phyloP scores from a whole-genome alignment of 2,797 vertebrate species.

The Pangasius djambal region DNA sequence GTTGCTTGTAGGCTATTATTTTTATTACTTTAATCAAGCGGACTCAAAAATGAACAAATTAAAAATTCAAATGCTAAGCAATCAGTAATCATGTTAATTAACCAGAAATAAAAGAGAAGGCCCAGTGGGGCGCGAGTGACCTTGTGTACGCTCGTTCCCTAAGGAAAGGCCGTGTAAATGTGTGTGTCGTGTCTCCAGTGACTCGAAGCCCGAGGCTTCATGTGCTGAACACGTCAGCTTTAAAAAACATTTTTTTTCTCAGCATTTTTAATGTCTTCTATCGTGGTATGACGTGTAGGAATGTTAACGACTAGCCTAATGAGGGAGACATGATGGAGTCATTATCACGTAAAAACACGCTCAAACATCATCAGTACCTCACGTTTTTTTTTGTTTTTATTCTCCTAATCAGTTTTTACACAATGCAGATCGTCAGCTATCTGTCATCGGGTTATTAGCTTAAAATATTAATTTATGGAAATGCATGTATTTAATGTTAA shows the following conservation, averaged over 20 bases:
- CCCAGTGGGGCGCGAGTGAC: background rate
- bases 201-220: background rate
- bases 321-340: background rate
- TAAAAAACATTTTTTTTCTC: background rate
- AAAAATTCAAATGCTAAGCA: background rate
- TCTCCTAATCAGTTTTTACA: background rate
- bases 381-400: too few relatives aligned
- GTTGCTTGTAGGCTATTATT: background rate
- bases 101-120: background rate
- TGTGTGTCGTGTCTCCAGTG: background rate
- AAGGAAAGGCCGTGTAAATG: background rate
- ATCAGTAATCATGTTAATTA: background rate
- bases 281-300: background rate
- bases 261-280: background rate
- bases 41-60: background rate
- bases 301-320: background rate
- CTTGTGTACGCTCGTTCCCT: background rate
- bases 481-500: background rate
- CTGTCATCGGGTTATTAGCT: background rate
- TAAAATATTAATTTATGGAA: background rate
- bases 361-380: background rate
- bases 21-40: background rate
- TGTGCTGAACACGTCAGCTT: background rate
- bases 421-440: background rate
- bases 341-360: background rate